Base-by-base conservation (phyloP, 2,888 invertebrate species). In the Aelia acuminata region DNA sequence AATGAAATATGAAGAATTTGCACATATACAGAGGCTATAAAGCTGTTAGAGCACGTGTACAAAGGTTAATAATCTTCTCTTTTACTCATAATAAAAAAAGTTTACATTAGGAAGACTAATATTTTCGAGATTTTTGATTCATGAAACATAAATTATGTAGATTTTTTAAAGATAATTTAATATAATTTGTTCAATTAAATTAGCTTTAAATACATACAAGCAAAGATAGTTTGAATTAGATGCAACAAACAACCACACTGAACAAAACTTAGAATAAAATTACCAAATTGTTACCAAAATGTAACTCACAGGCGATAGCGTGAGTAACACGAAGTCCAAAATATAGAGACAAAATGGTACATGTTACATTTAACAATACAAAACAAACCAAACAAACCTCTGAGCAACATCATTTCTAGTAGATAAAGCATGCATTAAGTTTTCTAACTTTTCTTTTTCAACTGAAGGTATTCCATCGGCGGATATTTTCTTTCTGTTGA, bases 401-500 rank as follows among this genome's bases (percentile, higher is more conserved):
- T 90, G 90, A 86, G 89, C 84, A 87, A 89, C 84, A 89, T 90
- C 90, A 90, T 88, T 89, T 88, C 88, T 89, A 89, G 90, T 70
- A 84, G 90, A 88, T 90, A 89, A 90, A 89, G 91, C 91, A 90
- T 91, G 91, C 89, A 93, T 90, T 89, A 93, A 92, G 89, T 92
- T 91, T 89, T 93, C 92, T 90, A 93, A 91, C 90, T 92, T 92
- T 89, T 92, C 92, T 90, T 92, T 92, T 88, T 93, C 93, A 48
- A 93, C 92, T 26, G 92, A 89, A 15, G 93, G 92, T 49, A 93
- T 90, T 39, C 92, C 93, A 63, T 91, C 92, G 91, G 91, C 84
- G 89, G 91, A 89, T 31, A 91, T 91, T 85, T 91, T 90, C 48
- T 90, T 90, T 13, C 91, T 92, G 84, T 90, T 90, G 5, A 91